Percentiles rank a stretch among this genome's conserved stretches.
Evolutionary conservation across 37 sponge, comb jelly and placozoan species (phyloP).

Genomic region (Hexactinellida sp.): DNA sequence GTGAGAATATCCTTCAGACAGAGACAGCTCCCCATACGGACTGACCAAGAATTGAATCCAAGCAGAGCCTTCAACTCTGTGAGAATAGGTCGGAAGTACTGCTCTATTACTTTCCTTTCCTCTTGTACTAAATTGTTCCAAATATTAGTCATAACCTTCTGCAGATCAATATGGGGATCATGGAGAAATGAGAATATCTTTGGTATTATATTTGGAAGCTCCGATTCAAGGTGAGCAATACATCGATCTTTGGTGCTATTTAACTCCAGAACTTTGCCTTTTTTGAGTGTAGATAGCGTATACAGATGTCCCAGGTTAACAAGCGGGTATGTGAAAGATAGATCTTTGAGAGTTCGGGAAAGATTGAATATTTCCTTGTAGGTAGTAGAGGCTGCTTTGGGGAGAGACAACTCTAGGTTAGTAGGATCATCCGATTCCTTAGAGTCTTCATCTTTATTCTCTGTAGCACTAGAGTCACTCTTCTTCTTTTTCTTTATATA

Average conservation of each 20-base stretch:
- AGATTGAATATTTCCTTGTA: constrained; percentile 12
- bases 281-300: neutral
- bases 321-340: neutral
- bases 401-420: neutral
- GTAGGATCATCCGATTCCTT: neutral
- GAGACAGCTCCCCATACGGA: neutral
- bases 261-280: neutral
- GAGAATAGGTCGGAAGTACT: neutral
- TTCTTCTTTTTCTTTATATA: constrained; percentile 9
- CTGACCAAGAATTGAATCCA: neutral
- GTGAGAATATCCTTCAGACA: constrained; percentile 11
- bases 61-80: neutral
- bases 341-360: neutral
- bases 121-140: constrained; percentile 3
- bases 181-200: neutral
- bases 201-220: neutral
- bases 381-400: neutral
- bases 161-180: neutral
- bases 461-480: neutral
- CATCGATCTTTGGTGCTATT: neutral
- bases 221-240: neutral
- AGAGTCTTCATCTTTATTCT: neutral
- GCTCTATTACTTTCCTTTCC: neutral
- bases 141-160: neutral
- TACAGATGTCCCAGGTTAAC: neutral